These are phyloP conservation scores for Euura saliciscinereae DNA, from an alignment of 1,140 invertebrate genomes.

Conservation along the genomic window DNA sequence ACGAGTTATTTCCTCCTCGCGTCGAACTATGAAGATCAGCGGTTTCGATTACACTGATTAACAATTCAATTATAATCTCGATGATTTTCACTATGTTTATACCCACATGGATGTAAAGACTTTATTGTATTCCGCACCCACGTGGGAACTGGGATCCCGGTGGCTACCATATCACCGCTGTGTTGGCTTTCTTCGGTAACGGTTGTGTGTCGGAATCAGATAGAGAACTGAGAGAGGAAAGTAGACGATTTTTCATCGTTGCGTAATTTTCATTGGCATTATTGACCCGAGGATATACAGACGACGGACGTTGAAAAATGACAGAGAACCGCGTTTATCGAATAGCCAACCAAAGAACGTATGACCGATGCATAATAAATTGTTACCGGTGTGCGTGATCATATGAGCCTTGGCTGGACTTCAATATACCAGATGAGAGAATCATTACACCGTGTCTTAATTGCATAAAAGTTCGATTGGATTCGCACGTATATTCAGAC, in stretches of 20 bases:
- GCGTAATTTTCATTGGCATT: slow-evolving; percentile 22
- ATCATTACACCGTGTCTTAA: no score
- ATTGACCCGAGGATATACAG: slow-evolving; percentile 13
- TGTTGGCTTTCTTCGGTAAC: neutral
- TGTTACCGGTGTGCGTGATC: neutral
- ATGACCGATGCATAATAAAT: neutral
- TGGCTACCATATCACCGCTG: neutral
- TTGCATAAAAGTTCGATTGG: no score
- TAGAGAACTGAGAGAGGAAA: neutral
- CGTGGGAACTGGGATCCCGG: neutral
- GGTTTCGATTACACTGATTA: no score
- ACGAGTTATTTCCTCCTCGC: no score
- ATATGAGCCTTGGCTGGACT: no score
- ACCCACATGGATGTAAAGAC: no score
- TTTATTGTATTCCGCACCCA: neutral
- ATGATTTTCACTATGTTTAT: neutral
- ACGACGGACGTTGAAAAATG: slow-evolving; percentile 13
- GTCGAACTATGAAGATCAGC: no score
- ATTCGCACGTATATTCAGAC: no score
- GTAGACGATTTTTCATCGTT: neutral
- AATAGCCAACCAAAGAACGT: slow-evolving; percentile 22
- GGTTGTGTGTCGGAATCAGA: neutral
- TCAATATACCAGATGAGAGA: no score
- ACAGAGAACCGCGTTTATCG: slow-evolving; percentile 20
- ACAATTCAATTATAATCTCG: neutral